Evolutionary conservation across 2,888 invertebrate species (phyloP).

Genomic region (Troglohyphantes excavatus): DNA sequence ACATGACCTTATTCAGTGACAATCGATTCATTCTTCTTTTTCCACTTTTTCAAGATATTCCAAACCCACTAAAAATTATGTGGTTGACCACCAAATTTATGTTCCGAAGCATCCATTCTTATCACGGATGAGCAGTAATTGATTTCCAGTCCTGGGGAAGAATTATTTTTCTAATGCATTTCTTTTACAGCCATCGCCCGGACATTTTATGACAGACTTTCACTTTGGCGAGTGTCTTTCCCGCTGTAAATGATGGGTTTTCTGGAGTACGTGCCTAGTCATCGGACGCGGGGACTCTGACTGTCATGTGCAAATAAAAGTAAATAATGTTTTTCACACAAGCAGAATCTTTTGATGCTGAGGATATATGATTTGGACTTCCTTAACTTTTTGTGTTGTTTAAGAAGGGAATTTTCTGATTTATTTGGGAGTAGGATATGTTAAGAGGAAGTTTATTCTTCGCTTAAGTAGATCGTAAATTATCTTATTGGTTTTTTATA

Average conservation of each 20-base stretch:
- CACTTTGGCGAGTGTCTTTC: neutral
- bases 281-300: neutral
- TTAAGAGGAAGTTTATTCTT: no score
- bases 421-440: no score
- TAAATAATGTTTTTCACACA: conserved; percentile 1
- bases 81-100: neutral
- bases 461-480: no score
- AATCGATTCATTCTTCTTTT: no score
- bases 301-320: neutral
- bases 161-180: neutral
- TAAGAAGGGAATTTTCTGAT: no score
- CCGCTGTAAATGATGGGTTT: neutral
- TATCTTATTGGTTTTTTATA: no score
- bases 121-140: neutral
- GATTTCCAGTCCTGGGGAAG: neutral
- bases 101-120: neutral
- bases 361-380: no score
- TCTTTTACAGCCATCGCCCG: neutral
- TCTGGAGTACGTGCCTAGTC: neutral
- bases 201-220: conserved; percentile 5
- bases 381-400: no score
- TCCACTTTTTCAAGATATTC: no score
- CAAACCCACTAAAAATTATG: neutral
- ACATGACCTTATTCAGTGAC: no score
- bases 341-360: neutral